Base-by-base conservation (phyloP, 2,113 vertebrate species). In the Pungitius pungitius region DNA sequence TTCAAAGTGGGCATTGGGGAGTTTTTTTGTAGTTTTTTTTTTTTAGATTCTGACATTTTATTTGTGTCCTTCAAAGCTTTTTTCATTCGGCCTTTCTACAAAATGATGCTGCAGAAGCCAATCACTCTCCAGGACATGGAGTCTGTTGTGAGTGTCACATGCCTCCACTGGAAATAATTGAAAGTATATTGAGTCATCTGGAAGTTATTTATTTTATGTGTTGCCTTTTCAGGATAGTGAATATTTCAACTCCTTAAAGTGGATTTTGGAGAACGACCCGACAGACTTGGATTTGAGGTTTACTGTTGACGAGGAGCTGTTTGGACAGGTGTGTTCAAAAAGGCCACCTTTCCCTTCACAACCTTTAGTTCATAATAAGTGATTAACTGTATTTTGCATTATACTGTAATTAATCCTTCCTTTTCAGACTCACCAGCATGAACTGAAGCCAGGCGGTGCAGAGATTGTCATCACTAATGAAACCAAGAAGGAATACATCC, bases 21-120 rank as follows among this genome's bases (percentile, higher is more conserved):
- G 17, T 55, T 55, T 33, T n/a, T 5, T n/a, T 33, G 11, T 13
- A 14, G 51, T 69, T 70, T 49, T 69, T 45, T 62, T 35, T 35
- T 35, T 35, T 35, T 17, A 20, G 24, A 49, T 75, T 13, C 56
- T 77, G 39, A 49, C 33, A 42, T 26, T 73, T 33, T 81, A 10
- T 64, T 59, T 70, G 8, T 82, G 13, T 51, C 72, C 57, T 90
- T 92, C 64, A 65, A 87, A 99, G 98, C 96, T 12, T 99, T 99
- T 90, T 99, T 99, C 88, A 99, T 99, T 87, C 95, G 98, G 42
- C 98, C 98, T 2, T 99, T 99, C 90, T 99, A 99, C 92, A 99
- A 98, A 93, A 99, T 99, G 98, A 99, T 98, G 97, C 94, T 99
- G 37, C 97, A 99, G 84, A 99, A 99, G 78, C 88, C 94, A 9